Conservation (phyloP, 2,113 vertebrate species). For the Psilopogon haemacephalus region DNA sequence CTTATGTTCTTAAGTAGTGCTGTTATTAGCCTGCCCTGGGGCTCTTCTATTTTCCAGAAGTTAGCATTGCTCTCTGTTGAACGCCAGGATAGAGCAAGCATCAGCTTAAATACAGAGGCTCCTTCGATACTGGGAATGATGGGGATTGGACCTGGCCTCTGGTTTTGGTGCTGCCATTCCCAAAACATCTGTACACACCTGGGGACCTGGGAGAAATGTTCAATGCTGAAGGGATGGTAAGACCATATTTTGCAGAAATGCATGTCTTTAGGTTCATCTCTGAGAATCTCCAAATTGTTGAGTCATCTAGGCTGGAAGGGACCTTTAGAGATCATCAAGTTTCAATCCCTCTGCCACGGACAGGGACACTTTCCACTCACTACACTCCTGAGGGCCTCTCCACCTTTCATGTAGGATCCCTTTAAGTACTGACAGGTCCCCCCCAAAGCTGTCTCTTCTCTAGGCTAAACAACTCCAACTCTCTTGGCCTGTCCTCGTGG, state of each 20-base stretch:
- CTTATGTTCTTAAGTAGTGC: slow-evolving; percentile 79
- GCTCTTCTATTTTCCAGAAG: slow-evolving; percentile 79
- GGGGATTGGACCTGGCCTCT: neutral
- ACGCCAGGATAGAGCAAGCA: neutral
- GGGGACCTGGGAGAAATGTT: neutral
- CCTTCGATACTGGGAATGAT: rapidly evolving
- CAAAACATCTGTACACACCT: neutral
- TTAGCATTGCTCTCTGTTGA: slow-evolving; percentile 60
- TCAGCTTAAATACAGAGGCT: slow-evolving; percentile 42
- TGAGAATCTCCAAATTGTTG: neutral
- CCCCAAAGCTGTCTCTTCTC: neutral
- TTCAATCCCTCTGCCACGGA: neutral
- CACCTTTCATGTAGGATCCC: neutral
- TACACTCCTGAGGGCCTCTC: neutral
- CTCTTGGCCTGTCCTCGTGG: neutral
- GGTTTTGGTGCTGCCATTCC: neutral
- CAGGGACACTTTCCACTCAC: neutral
- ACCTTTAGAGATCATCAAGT: neutral
- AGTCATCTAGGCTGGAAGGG: neutral
- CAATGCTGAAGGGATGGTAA: too few relatives aligned
- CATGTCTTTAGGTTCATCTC: rapidly evolving
- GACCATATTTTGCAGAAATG: neutral
- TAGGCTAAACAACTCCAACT: neutral
- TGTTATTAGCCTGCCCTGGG: slow-evolving; percentile 81
- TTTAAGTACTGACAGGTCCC: neutral